phyloP scores from a whole-genome alignment of 2,888 invertebrate species.

The Oasisia sp. region DNA sequence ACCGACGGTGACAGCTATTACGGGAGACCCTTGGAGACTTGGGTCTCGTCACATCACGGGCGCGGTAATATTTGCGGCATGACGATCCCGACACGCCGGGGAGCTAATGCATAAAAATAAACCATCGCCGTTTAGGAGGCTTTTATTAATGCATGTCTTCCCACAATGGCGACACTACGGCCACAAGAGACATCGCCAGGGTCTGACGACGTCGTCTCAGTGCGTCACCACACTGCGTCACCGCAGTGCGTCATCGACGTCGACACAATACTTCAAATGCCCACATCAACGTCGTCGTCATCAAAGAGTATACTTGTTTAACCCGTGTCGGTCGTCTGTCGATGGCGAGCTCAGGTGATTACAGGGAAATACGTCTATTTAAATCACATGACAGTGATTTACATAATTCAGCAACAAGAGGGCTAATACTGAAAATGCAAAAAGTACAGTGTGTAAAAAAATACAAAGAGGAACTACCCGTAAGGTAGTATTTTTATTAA shows the following conservation, averaged over 20 bases:
- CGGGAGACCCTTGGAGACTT: background rate
- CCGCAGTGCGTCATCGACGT: background rate
- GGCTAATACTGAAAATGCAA: too few relatives aligned
- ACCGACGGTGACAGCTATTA: background rate
- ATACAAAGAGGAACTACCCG: background rate
- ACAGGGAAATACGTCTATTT: background rate
- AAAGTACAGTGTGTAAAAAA: too few relatives aligned
- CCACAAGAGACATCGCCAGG: background rate
- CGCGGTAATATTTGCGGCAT: background rate
- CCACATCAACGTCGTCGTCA: background rate
- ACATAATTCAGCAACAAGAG: background rate
- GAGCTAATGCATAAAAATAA: conserved; percentile 1
- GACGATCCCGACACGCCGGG: background rate
- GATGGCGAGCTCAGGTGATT: background rate
- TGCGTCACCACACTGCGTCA: conserved; percentile 9
- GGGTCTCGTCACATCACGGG: background rate
- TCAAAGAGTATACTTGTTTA: background rate
- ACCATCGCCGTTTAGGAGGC: conserved; percentile 6
- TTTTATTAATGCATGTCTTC: conserved; percentile 17
- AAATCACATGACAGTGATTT: background rate
- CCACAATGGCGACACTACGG: background rate
- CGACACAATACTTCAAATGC: background rate
- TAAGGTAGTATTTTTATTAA: background rate
- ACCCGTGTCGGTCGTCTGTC: background rate
- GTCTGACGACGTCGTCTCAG: background rate